phyloP scores from a whole-genome alignment of 2,113 vertebrate species.

The Poeciliopsis prolifica region DNA sequence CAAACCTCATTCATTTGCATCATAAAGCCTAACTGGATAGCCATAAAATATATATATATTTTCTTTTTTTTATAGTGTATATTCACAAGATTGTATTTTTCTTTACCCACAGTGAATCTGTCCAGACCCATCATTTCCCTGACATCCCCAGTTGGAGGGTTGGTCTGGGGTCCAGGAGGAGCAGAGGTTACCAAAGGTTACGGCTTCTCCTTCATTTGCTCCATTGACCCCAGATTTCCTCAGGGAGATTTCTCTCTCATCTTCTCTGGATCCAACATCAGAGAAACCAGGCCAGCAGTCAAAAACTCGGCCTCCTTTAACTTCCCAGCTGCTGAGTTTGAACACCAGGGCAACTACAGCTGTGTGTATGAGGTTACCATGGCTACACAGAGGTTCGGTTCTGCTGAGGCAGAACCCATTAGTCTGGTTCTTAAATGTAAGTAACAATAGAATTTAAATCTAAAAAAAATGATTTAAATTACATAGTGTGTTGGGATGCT shows the following conservation, averaged over 20 bases:
- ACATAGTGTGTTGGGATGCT: too few species aligned
- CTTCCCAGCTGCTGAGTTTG: background rate
- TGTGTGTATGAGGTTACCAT: background rate
- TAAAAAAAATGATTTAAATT: too few species aligned
- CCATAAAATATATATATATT: background rate
- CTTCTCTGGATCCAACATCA: background rate
- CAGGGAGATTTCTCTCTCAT: background rate
- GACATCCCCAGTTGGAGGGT: background rate
- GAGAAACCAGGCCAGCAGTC: background rate
- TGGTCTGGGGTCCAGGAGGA: background rate
- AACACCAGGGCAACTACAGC: conserved; percentile 3
- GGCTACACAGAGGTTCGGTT: background rate
- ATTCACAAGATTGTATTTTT: too few species aligned
- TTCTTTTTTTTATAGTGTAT: background rate
- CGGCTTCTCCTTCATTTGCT: background rate
- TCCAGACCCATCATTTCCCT: background rate
- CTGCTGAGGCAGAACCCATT: background rate
- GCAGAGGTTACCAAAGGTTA: background rate
- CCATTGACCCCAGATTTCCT: background rate
- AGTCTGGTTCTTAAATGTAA: background rate
- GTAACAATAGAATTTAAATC: too few species aligned
- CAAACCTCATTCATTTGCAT: too few species aligned
- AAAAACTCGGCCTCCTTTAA: background rate
- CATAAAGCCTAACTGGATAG: too few species aligned
- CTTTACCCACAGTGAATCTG: background rate